These are phyloP conservation scores for Thripadectes ignobilis DNA, from an alignment of 2,797 vertebrate species.

Conservation along the genomic window DNA sequence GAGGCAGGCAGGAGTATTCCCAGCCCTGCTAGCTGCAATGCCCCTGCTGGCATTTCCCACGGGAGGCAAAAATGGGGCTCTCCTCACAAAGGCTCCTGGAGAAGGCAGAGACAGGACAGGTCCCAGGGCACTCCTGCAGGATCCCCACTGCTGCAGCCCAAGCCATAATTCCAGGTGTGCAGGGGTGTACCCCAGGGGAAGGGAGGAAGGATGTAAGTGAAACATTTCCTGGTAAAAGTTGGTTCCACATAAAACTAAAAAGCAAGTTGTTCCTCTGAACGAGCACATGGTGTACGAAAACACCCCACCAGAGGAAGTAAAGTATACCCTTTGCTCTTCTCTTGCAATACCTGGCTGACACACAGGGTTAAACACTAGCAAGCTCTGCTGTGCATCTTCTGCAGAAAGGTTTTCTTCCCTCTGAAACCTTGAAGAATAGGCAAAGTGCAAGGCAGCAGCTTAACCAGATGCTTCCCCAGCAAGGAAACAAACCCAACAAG, in stretches of 20 bases:
- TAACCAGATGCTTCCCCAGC: background rate
- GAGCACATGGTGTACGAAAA: background rate
- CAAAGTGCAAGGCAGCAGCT: background rate
- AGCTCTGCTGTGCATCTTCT: background rate
- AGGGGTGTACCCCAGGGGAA: background rate
- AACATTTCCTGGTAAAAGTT: background rate
- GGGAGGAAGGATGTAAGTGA: background rate
- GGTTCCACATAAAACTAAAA: constrained; percentile 7
- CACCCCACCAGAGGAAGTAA: background rate
- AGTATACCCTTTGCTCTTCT: background rate
- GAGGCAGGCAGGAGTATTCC: background rate
- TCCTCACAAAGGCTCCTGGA: background rate
- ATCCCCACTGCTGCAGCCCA: background rate
- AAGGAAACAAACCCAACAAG: background rate
- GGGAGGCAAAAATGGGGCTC: background rate
- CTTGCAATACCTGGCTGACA: background rate
- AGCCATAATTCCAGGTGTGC: background rate
- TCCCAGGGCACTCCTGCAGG: background rate
- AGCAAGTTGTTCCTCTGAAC: background rate
- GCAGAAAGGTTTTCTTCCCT: background rate
- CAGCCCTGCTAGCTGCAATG: background rate
- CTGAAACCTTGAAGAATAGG: background rate
- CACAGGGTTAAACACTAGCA: background rate
- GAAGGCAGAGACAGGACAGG: background rate
- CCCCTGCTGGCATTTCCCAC: accelerated